A percentile compares a stretch with the other conserved stretches of the same genome.
phyloP scores from a whole-genome alignment of 2,888 invertebrate genomes.

The Caenorhabditis sp. region DNA sequence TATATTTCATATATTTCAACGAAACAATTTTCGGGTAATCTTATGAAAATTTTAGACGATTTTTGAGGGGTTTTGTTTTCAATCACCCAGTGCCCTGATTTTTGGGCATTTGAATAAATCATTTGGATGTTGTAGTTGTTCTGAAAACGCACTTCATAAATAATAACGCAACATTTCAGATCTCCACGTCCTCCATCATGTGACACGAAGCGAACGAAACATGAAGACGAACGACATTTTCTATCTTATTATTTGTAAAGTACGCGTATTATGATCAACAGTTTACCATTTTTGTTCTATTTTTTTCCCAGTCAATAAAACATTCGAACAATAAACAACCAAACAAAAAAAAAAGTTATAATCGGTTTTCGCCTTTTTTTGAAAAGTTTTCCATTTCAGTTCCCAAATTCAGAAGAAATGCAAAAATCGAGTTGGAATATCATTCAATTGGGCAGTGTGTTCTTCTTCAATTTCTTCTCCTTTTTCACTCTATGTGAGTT shows the following conservation, averaged over 20 bases:
- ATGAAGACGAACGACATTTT: conserved; percentile 33
- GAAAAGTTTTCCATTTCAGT: neutral
- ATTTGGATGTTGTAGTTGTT: no score
- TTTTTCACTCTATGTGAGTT: conserved; percentile 23
- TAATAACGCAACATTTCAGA: neutral
- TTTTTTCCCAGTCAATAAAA: no score
- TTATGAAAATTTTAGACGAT: no score
- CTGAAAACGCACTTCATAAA: no score
- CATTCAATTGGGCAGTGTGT: conserved; percentile 29
- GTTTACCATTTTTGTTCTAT: conserved; percentile 2
- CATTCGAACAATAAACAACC: neutral
- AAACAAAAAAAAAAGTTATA: neutral
- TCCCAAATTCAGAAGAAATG: conserved; percentile 5
- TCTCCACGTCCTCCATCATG: neutral
- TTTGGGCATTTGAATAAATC: no score
- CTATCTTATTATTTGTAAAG: conserved; percentile 28
- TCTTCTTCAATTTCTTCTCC: conserved; percentile 41
- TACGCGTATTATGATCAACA: conserved; percentile 1
- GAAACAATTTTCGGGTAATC: no score
- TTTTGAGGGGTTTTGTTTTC: no score
- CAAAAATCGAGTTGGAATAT: conserved; percentile 29
- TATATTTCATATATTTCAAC: no score
- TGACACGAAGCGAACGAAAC: neutral
- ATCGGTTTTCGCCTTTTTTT: conserved; percentile 4
- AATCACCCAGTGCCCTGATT: no score